Evolutionary conservation across 2,797 vertebrate species (phyloP), one percentile per base, ranked within the genome.

Genomic region (Aplochiton taeniatus): DNA sequence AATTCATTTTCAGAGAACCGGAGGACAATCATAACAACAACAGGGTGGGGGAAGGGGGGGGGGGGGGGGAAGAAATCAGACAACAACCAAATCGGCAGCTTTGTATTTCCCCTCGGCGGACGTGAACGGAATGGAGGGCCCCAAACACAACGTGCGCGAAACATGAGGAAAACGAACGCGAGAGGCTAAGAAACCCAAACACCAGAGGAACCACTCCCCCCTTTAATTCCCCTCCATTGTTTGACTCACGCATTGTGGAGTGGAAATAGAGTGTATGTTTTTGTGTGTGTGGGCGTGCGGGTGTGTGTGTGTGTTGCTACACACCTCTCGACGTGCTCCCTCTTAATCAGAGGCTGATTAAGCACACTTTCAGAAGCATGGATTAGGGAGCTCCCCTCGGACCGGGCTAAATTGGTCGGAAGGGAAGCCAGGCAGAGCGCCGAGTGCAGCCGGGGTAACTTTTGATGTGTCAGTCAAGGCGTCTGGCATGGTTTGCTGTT

Each of bases 311-410:
- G 76, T 62, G 74, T 51, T 63, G 77, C 71, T 11, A 74, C 76
- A 86, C 82, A 79, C 77, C 74, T 78, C 17, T 76, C 67, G 68
- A 67, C 46, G 8, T 77, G 83, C 57, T 86, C 82, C 66, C 76
- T 75, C 82, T 83, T 84, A 78, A 85, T 77, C 69, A 88, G 80
- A 87, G 80, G 72, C 80, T 88, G 85, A 77, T 88, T 74, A 85
- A 90, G 80, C 75, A 44, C 70, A 54, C 70, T 78, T 68, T 74
- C 84, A 67, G 62, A 70, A 76, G 84, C 75, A 76, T 83, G 88
- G 83, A 86, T 83, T 81, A 82, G 77, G 69, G 80, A 69, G 75
- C 86, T 91, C 88, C 88, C 84, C 83, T 80, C 66, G 81, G 86
- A 77, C 74, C 75, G 61, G 0, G 41, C 73, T 77, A 85, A 82